Evolutionary conservation across 2,888 invertebrate genomes (phyloP).

Genomic region (Cotesia congregata): DNA sequence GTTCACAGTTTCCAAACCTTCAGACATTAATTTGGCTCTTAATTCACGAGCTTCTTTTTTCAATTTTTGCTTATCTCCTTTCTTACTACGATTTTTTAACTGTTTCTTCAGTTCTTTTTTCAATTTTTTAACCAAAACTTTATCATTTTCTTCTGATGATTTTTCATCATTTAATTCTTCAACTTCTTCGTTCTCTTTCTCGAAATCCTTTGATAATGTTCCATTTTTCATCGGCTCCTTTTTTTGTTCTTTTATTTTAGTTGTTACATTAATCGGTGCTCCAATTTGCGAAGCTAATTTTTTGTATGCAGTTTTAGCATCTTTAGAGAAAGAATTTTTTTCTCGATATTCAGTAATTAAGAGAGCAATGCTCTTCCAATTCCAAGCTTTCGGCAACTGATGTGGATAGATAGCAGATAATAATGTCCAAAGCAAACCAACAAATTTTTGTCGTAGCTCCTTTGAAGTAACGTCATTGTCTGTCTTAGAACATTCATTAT

Average conservation of each 20-base stretch:
- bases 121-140: slow-evolving; percentile 38
- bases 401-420: slow-evolving; percentile 68
- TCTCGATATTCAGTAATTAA: slow-evolving; percentile 66
- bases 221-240: slow-evolving; percentile 51
- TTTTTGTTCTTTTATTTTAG: slow-evolving; percentile 56
- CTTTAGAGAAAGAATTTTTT: slow-evolving; percentile 66
- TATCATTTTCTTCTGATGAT: slow-evolving; percentile 49
- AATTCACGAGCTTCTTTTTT: slow-evolving; percentile 72
- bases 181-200: slow-evolving; percentile 42
- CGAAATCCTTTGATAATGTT: slow-evolving; percentile 37
- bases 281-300: slow-evolving; percentile 69
- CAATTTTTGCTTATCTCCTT: slow-evolving; percentile 67
- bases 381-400: slow-evolving; percentile 62
- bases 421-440: slow-evolving; percentile 73
- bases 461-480: slow-evolving; percentile 50
- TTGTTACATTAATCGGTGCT: slow-evolving; percentile 54
- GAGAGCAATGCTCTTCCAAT: slow-evolving; percentile 69
- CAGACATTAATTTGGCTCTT: slow-evolving; percentile 69
- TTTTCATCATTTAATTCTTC: slow-evolving; percentile 46
- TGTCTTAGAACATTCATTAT: slow-evolving; percentile 44
- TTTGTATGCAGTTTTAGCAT: slow-evolving; percentile 71
- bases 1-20: slow-evolving; percentile 68
- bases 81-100: slow-evolving; percentile 60
- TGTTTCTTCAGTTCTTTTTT: slow-evolving; percentile 56
- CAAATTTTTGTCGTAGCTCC: slow-evolving; percentile 74